Evolutionary conservation across 2,797 vertebrate genomes (phyloP).

Genomic region (Paratrypauchen microcephalus): DNA sequence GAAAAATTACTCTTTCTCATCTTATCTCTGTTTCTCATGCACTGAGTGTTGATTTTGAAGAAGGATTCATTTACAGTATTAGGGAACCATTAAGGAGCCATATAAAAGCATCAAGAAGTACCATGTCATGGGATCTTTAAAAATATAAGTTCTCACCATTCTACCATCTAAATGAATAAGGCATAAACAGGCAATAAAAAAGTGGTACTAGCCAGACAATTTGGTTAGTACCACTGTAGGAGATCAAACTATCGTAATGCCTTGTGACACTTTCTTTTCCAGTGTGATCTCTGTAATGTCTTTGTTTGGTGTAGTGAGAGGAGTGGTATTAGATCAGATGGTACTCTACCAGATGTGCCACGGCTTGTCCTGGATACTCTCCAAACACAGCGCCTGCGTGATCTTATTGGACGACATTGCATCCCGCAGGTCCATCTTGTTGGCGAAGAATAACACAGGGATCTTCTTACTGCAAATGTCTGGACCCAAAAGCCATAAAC

Average conservation of each 20-base stretch:
- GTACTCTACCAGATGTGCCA: slow-evolving; percentile 96
- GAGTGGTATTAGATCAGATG: not conserved
- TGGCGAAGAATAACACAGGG: slow-evolving; percentile 95
- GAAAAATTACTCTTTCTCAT: too few relatives aligned
- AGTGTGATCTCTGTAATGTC: not conserved
- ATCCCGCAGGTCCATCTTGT: slow-evolving; percentile 96
- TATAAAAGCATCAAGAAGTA: too few relatives aligned
- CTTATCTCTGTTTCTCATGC: too few relatives aligned
- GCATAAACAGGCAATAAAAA: not conserved
- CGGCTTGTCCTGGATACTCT: slow-evolving; percentile 97
- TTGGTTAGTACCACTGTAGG: not conserved
- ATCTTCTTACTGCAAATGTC: slow-evolving; percentile 90
- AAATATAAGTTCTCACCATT: too few relatives aligned
- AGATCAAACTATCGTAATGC: not conserved
- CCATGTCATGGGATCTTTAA: too few relatives aligned
- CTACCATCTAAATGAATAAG: too few relatives aligned
- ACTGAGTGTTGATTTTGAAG: too few relatives aligned
- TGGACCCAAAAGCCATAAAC: slow-evolving; percentile 43
- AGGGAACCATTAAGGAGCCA: too few relatives aligned
- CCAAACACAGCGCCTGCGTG: slow-evolving; percentile 92
- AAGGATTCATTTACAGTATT: too few relatives aligned
- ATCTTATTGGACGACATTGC: slow-evolving; percentile 93
- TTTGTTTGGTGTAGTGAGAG: not conserved
- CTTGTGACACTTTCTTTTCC: not conserved
- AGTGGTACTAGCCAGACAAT: too few relatives aligned